Evolutionary conservation across 2,797 vertebrate species (phyloP).

Genomic region (Taenioides sp.): DNA sequence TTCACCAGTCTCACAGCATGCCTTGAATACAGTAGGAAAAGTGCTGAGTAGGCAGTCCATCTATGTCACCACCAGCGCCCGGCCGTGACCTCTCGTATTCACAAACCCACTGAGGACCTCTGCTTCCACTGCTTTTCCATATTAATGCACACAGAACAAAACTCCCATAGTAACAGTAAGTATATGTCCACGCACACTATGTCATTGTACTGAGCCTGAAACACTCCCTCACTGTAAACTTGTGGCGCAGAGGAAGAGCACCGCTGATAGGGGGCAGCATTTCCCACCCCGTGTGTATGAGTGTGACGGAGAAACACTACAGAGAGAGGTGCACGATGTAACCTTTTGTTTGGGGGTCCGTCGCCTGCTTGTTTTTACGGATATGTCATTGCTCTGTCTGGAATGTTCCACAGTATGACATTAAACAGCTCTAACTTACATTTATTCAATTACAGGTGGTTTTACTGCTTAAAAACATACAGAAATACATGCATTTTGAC

Average conservation of each 20-base stretch:
- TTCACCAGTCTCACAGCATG: neutral
- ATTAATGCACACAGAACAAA: conserved; percentile 72
- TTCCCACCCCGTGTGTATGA: conserved; percentile 37
- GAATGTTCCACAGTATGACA: too few species aligned
- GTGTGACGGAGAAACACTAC: neutral
- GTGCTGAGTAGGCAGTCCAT: conserved; percentile 58
- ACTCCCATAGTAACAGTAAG: conserved; percentile 53
- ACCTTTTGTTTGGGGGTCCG: too few species aligned
- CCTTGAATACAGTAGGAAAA: neutral
- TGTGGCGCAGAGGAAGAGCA: conserved; percentile 30
- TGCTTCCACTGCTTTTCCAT: conserved; percentile 71
- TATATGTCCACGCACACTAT: conserved; percentile 38
- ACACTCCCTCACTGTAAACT: conserved; percentile 35
- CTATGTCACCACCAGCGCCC: conserved; percentile 57
- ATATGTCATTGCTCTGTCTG: too few species aligned
- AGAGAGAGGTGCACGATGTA: too few species aligned
- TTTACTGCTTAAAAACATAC: too few species aligned
- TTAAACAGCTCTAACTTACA: too few species aligned
- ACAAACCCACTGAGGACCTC: conserved; percentile 57
- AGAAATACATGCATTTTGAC: too few species aligned
- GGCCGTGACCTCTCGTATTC: conserved; percentile 67
- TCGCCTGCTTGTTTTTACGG: too few species aligned
- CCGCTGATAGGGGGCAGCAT: conserved; percentile 76
- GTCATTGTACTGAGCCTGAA: conserved; percentile 68
- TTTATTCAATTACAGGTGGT: too few species aligned